Conservation (phyloP, 2,888 invertebrate genomes). For the Eumerus sabulonum region DNA sequence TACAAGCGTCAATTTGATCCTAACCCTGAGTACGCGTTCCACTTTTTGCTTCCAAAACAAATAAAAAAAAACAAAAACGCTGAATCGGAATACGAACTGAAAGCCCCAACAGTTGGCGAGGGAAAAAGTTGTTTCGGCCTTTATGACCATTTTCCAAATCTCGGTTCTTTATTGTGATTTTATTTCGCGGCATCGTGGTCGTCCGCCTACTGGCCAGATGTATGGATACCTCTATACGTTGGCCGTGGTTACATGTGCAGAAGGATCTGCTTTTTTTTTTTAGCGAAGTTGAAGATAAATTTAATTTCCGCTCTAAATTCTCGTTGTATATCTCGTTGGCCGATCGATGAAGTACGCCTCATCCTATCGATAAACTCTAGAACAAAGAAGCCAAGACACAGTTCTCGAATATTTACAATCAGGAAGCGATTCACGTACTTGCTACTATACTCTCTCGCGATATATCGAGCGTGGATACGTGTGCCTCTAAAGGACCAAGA, state of each 20-base stretch:
- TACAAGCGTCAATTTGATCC: too few relatives aligned
- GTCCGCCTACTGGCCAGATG: neutral
- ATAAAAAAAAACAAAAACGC: conserved; percentile 16
- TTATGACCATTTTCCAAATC: conserved; percentile 55
- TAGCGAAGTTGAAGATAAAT: conserved; percentile 47
- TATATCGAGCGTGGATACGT: too few relatives aligned
- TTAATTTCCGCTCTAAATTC: conserved; percentile 60
- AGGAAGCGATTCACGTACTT: conserved; percentile 64
- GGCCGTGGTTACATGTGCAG: conserved; percentile 28
- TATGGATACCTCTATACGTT: neutral
- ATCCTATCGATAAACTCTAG: neutral
- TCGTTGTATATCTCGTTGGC: conserved; percentile 47
- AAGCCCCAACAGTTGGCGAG: too few relatives aligned
- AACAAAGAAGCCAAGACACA: neutral
- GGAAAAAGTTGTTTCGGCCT: conserved; percentile 25
- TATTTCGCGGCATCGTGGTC: conserved; percentile 34
- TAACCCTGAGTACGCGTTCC: too few relatives aligned
- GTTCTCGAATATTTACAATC: conserved; percentile 55
- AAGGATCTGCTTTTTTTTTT: conserved; percentile 35
- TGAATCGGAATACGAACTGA: neutral
- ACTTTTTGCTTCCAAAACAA: neutral
- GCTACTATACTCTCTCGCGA: conserved; percentile 7
- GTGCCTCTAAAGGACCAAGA: too few relatives aligned
- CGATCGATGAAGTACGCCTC: conserved; percentile 54
- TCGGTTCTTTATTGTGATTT: conserved; percentile 59